A percentile compares a stretch with the other conserved stretches of the same genome.
Evolutionary conservation across 2,888 invertebrate species (phyloP).

Genomic region (Operophtera brumata): DNA sequence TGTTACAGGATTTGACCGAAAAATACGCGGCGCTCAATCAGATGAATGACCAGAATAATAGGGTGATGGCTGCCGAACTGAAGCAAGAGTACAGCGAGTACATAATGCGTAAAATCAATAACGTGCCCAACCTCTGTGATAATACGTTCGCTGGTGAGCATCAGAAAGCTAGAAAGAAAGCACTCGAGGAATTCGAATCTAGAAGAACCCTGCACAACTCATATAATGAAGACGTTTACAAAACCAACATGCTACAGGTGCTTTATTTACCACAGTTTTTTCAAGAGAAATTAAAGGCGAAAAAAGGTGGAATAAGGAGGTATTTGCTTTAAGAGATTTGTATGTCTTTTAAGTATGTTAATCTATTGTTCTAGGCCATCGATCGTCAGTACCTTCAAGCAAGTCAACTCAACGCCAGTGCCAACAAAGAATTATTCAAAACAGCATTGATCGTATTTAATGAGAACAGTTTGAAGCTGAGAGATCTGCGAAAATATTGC

Average conservation of each 20-base stretch:
- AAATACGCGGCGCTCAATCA: slow-evolving; percentile 6
- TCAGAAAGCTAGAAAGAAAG: slow-evolving; percentile 1
- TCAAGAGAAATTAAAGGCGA: too few species aligned
- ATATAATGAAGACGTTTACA: slow-evolving; percentile 6
- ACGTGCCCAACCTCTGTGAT: slow-evolving; percentile 5
- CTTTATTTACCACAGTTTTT: neutral
- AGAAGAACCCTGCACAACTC: slow-evolving; percentile 13
- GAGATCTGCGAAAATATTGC: neutral
- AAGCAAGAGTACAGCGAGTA: slow-evolving; percentile 15
- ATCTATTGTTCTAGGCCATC: slow-evolving; percentile 8
- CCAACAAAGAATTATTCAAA: slow-evolving; percentile 1
- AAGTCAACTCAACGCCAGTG: slow-evolving; percentile 1
- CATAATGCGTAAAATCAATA: slow-evolving; percentile 7
- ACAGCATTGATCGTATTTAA: neutral
- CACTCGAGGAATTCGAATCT: slow-evolving; percentile 5
- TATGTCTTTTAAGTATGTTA: too few species aligned
- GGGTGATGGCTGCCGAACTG: slow-evolving; percentile 1
- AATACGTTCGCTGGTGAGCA: slow-evolving; percentile 3
- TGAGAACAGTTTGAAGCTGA: neutral
- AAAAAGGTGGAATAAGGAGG: too few species aligned
- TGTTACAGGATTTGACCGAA: slow-evolving; percentile 18
- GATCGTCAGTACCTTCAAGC: slow-evolving; percentile 7
- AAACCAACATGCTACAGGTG: slow-evolving; percentile 13
- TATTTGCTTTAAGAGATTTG: too few species aligned
- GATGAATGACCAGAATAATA: slow-evolving; percentile 24